These are phyloP conservation scores for Saccopteryx bilineata DNA, from an alignment of 2,113 vertebrate species.

Conservation along the genomic window DNA sequence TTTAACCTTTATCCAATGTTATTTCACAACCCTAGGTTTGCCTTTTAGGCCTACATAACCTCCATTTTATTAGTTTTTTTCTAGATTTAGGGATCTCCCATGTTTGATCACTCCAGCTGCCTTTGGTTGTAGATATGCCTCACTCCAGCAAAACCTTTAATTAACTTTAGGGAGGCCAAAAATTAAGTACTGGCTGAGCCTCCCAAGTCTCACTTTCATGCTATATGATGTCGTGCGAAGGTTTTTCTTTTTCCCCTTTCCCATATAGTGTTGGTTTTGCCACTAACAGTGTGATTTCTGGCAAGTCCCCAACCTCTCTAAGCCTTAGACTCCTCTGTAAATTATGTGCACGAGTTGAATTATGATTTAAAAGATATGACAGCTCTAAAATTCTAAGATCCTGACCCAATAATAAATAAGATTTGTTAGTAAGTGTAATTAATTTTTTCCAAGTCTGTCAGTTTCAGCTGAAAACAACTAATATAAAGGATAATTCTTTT, in stretches of 20 bases:
- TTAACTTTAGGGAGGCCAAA: constrained; percentile 6
- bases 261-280: not conserved
- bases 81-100: not conserved
- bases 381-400: not conserved
- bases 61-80: not conserved
- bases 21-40: constrained; percentile 2
- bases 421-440: not conserved
- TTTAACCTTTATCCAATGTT: not conserved
- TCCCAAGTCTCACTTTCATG: not conserved
- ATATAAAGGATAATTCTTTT: not conserved
- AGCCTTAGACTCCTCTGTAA: constrained; percentile 9
- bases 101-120: not conserved
- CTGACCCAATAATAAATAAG: constrained; percentile 29
- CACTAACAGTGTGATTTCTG: not conserved
- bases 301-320: not conserved
- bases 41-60: constrained; percentile 3
- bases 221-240: not conserved
- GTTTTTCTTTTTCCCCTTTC: not conserved
- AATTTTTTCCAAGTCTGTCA: not conserved
- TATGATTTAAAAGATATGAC: constrained; percentile 20
- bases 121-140: not conserved
- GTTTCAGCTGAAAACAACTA: not conserved
- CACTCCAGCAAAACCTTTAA: constrained; percentile 8
- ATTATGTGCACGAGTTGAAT: not conserved
- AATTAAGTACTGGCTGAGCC: not conserved